These are phyloP conservation scores for Lerista edwardsae DNA, from an alignment of 2,797 vertebrate genomes.

Conservation along the genomic window DNA sequence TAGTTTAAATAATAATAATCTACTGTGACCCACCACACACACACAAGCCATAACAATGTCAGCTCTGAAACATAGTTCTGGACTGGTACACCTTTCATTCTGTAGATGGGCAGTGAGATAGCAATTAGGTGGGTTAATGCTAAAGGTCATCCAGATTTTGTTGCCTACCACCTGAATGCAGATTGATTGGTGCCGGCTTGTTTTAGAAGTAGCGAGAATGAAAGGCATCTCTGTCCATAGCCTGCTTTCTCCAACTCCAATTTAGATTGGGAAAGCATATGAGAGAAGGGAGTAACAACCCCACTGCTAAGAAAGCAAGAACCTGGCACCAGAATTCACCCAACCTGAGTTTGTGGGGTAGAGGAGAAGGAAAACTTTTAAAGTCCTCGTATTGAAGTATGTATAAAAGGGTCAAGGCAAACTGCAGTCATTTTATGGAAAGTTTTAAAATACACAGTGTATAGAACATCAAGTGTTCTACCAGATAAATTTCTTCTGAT, in stretches of 20 bases:
- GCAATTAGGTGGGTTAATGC: neutral
- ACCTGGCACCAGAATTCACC: neutral
- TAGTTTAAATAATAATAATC: too few relatives aligned
- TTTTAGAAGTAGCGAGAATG: neutral
- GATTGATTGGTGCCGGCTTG: conserved; percentile 7
- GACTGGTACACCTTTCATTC: neutral
- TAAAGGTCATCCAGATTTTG: conserved; percentile 20
- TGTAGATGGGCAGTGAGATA: neutral
- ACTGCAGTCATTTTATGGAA: neutral
- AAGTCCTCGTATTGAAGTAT: neutral
- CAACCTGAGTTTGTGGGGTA: neutral
- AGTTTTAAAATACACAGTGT: neutral
- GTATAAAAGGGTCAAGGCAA: neutral
- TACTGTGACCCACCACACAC: too few relatives aligned
- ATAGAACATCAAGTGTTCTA: neutral
- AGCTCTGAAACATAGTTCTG: neutral
- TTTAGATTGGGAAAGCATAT: neutral
- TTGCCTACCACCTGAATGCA: neutral
- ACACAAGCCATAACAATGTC: too few relatives aligned
- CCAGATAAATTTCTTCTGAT: neutral
- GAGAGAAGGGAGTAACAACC: too few relatives aligned
- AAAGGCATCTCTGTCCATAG: neutral
- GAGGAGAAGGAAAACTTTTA: neutral
- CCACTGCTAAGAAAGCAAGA: neutral
- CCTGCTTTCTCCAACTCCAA: neutral